A percentile compares a stretch with the other conserved stretches of the same genome.
Evolutionary conservation across 2,113 vertebrate genomes (phyloP).

Genomic region (Tamias sibiricus): DNA sequence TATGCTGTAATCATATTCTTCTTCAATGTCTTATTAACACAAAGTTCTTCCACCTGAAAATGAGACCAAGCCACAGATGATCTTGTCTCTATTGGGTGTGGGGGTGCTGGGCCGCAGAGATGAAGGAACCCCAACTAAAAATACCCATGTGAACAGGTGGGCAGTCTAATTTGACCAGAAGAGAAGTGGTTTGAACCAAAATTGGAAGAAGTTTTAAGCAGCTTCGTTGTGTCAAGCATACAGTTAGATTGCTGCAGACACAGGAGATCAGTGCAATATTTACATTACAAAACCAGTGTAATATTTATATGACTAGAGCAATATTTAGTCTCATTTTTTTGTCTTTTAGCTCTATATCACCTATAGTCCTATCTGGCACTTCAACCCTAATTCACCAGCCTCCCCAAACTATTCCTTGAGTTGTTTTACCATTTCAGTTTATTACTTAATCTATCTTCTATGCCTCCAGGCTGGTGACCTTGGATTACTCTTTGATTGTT

Average conservation of each 20-base stretch:
- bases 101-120: not conserved
- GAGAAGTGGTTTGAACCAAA: not conserved
- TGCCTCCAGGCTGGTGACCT: not conserved
- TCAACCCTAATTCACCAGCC: not conserved
- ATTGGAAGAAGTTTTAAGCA: not conserved
- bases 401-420: not conserved
- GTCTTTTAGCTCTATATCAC: not conserved
- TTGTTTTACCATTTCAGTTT: constrained; percentile 14
- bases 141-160: not conserved
- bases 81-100: not conserved
- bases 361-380: not conserved
- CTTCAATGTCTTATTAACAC: not conserved
- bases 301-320: not conserved
- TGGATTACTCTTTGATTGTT: constrained; percentile 51
- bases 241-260: not conserved
- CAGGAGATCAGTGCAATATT: too few relatives aligned
- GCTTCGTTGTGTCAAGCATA: not conserved
- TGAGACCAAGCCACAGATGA: not conserved
- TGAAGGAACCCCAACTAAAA: not conserved
- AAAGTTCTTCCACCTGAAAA: constrained; percentile 4
- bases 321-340: not conserved
- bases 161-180: not conserved
- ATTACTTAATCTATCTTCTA: constrained; percentile 39
- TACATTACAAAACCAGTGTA: too few relatives aligned
- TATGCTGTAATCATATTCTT: not conserved